Percentiles rank a stretch among this genome's conserved stretches.
Evolutionary conservation across 2,113 vertebrate genomes (phyloP).

Genomic region (Fulica atra): DNA sequence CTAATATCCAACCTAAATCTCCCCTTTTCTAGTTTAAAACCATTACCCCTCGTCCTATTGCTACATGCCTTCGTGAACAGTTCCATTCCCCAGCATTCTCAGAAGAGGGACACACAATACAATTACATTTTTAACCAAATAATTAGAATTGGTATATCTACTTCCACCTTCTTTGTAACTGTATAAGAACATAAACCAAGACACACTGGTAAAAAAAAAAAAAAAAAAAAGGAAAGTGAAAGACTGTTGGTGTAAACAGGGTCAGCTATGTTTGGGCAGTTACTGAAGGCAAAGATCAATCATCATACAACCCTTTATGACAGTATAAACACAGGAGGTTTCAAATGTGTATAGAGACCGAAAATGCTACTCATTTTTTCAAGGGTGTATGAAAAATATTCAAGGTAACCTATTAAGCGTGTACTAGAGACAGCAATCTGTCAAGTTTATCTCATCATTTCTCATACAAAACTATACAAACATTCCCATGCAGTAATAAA

Average conservation of each 20-base stretch:
- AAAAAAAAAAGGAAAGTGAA: background rate
- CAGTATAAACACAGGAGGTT: background rate
- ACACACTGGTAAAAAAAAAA: background rate
- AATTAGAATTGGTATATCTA: background rate
- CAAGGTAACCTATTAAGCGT: background rate
- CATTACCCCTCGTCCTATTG: too few relatives aligned
- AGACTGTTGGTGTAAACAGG: background rate
- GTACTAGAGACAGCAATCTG: background rate
- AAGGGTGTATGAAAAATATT: background rate
- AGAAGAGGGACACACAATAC: background rate
- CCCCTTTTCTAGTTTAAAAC: too few relatives aligned
- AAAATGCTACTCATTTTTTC: background rate
- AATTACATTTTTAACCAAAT: background rate
- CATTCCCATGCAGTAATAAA: background rate
- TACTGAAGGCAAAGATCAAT: background rate
- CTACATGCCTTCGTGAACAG: too few relatives aligned
- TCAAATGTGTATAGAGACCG: background rate
- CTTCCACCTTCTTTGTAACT: background rate
- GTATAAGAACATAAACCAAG: background rate
- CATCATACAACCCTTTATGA: background rate
- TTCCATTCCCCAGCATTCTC: background rate
- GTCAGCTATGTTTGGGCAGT: background rate
- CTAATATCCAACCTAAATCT: too few relatives aligned
- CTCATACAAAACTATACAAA: background rate
- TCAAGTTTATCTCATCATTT: background rate